Conservation (phyloP, 2,113 vertebrate species). For the Apteryx mantelli region DNA sequence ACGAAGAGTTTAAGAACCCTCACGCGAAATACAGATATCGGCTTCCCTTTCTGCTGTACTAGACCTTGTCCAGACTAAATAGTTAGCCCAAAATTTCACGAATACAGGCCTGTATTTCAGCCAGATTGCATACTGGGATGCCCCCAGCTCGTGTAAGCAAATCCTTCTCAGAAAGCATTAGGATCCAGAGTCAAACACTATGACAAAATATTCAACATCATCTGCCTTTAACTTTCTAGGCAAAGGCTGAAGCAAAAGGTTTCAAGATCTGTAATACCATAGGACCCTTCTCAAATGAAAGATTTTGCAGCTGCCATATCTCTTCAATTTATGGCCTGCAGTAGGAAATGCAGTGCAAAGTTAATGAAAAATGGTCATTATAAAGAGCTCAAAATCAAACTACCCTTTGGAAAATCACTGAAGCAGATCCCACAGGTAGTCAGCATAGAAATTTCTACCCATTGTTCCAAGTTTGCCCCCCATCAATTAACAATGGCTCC, state of each 20-base stretch:
- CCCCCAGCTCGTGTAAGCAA: neutral
- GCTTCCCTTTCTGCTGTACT: neutral
- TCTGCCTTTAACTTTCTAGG: too few species aligned
- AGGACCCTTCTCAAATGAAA: neutral
- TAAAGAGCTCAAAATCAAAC: neutral
- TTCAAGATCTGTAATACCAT: too few species aligned
- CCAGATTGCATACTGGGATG: rapidly evolving
- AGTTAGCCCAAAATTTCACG: neutral
- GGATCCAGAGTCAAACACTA: neutral
- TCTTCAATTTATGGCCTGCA: neutral
- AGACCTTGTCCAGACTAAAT: neutral
- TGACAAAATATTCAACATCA: rapidly evolving
- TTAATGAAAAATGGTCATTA: neutral
- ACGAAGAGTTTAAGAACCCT: neutral
- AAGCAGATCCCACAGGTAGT: neutral
- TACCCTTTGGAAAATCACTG: rapidly evolving
- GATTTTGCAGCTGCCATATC: neutral
- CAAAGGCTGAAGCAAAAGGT: neutral
- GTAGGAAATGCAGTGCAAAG: rapidly evolving
- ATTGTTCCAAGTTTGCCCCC: neutral
- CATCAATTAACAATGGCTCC: neutral
- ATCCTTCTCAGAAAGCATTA: neutral
- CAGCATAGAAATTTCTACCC: neutral
- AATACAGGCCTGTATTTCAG: neutral
- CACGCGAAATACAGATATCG: neutral